Evolutionary conservation across 2,888 invertebrate genomes (phyloP), one percentile per base, ranked within the genome.

Genomic region (Cephus sareptanus): DNA sequence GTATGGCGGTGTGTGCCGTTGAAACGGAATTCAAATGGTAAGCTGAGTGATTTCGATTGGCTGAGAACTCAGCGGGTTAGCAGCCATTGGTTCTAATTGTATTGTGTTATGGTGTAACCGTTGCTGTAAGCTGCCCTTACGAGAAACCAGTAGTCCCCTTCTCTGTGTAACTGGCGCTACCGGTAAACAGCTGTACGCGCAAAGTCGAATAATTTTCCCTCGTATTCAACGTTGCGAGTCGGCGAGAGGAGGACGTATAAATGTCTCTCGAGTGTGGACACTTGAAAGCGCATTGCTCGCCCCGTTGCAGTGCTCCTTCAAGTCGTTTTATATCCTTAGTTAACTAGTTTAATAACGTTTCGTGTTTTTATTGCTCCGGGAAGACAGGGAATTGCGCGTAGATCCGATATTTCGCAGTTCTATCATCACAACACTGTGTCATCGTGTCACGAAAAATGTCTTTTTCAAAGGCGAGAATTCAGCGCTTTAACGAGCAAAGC

Each of bases 381-480:
- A 40, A 4, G 40, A 40, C 15, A 15, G 4, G 15, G 15, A 40
- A 15, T 15, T 15, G 40, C 15, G 40, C 6, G 15, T 40, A 40
- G 15, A 40, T 40, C 6, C 40, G 15, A 40, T 15, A 40, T 40
- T 6, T 40, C 40, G 40, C 15, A 15, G 15, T 40, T 40, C 15
- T 4, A 40, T 40, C 40, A 15, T 15, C 40, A 40, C 40, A 40
- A 15, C 40, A 15, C 15, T 15, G 40, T 6, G 15, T 40, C 40
- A 40, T 70, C 33, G 33, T 15, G 30, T 30, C 31, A 34, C 11
- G n/a, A 77, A 88, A 80, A 75, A 93, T 93, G 93, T 93, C 93
- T 73, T 94, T 94, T 87, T 92, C 94, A n/a, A 93, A 93, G 88
- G 94, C 94, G 1, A 93, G 92, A 89, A 90, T 94, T 73, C 92